phyloP scores from a whole-genome alignment of 2,797 vertebrate species.

The Catharus ustulatus region DNA sequence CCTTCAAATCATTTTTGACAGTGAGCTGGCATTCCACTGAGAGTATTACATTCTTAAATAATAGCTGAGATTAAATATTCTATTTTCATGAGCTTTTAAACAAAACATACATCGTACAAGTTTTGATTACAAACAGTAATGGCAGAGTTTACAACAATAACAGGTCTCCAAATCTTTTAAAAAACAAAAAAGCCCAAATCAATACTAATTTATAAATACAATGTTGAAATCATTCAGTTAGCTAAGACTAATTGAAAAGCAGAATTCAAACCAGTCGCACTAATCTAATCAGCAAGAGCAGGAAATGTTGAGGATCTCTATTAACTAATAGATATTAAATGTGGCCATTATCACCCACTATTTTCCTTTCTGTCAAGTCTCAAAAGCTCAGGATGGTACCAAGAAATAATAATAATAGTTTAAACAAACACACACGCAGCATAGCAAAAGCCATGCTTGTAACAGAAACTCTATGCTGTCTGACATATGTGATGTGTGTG shows the following conservation, averaged over 20 bases:
- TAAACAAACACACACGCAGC: neutral
- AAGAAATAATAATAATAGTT: neutral
- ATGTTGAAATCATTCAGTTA: neutral
- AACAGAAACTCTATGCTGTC: neutral
- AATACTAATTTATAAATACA: neutral
- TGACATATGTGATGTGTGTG: neutral
- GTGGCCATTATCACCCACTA: neutral
- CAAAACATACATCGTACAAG: accelerated
- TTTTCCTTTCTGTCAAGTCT: neutral
- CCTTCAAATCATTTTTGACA: neutral
- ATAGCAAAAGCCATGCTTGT: neutral
- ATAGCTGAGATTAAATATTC: neutral
- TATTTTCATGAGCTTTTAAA: neutral
- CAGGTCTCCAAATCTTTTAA: neutral
- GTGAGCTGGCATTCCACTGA: neutral
- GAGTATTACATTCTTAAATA: neutral
- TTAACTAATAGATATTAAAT: neutral
- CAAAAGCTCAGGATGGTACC: neutral
- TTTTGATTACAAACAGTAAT: neutral
- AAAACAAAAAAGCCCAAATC: neutral
- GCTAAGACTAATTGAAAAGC: neutral
- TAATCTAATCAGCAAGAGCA: neutral
- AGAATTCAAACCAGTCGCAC: neutral
- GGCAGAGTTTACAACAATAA: neutral
- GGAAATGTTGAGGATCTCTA: neutral